Conservation (phyloP, 1,140 invertebrate genomes). For the Solenopsis fugax region DNA sequence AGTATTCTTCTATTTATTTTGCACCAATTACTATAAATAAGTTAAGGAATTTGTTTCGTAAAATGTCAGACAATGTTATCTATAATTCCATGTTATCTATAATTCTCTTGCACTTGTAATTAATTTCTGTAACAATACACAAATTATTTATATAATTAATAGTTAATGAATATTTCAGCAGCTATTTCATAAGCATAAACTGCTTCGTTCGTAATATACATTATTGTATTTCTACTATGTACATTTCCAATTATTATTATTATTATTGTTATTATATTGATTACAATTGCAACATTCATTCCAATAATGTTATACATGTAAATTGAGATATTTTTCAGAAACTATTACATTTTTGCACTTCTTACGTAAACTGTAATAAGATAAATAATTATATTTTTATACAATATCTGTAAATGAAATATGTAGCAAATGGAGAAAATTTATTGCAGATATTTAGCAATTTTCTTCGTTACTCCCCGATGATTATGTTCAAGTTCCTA, state of each 20-base stretch:
- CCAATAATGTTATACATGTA: background rate
- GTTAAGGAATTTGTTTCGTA: background rate
- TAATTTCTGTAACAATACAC: constrained; percentile 19
- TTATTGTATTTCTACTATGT: constrained; percentile 65
- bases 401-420: background rate
- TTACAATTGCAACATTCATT: constrained; percentile 36
- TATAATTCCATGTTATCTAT: background rate
- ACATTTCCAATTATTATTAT: constrained; percentile 51
- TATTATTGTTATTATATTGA: constrained; percentile 41
- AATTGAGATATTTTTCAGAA: background rate
- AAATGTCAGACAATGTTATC: background rate
- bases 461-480: background rate
- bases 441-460: background rate
- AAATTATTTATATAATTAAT: constrained; percentile 13
- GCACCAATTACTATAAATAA: background rate
- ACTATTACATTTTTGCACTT: background rate
- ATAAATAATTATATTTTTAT: constrained; percentile 18
- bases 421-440: background rate
- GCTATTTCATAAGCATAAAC: background rate
- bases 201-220: constrained; percentile 34
- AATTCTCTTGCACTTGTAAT: constrained; percentile 18
- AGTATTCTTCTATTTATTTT: background rate
- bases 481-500: background rate
- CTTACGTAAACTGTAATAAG: background rate
- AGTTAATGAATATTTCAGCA: constrained; percentile 31